Conservation (phyloP, 64 coral and sea anemone species). For the Exaiptasia diaphana region DNA sequence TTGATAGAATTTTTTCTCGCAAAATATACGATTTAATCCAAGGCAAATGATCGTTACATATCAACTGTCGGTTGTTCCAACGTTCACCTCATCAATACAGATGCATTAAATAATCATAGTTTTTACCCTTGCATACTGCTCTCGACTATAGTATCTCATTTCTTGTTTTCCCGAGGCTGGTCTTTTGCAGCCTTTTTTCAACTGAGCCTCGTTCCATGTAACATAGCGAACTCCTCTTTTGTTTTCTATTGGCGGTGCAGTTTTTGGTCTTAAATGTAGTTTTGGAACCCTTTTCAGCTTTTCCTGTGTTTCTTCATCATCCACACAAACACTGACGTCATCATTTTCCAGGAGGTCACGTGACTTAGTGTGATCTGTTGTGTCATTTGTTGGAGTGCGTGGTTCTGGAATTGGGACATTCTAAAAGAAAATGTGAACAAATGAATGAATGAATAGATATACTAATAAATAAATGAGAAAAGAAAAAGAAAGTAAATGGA, state of each 20-base stretch:
- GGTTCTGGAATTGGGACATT: background rate
- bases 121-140: background rate
- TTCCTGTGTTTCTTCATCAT: constrained; percentile 42
- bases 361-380: background rate
- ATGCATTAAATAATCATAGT: too few relatives aligned
- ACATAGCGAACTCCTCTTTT: constrained; percentile 74
- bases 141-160: background rate
- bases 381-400: background rate
- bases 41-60: too few relatives aligned
- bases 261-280: constrained; percentile 72
- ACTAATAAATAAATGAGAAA: too few relatives aligned
- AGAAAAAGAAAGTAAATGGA: too few relatives aligned
- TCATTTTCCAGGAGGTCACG: constrained; percentile 28
- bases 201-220: constrained; percentile 80
- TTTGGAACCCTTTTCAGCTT: constrained; percentile 71
- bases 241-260: constrained; percentile 69
- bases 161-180: constrained; percentile 18
- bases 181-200: constrained; percentile 10
- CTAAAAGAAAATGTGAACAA: too few relatives aligned
- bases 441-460: too few relatives aligned
- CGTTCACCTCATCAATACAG: too few relatives aligned
- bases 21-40: too few relatives aligned
- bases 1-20: too few relatives aligned
- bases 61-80: too few relatives aligned
- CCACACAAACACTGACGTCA: background rate